Evolutionary conservation across 2,113 vertebrate genomes (phyloP).

Genomic region (Ochotona curzoniae): DNA sequence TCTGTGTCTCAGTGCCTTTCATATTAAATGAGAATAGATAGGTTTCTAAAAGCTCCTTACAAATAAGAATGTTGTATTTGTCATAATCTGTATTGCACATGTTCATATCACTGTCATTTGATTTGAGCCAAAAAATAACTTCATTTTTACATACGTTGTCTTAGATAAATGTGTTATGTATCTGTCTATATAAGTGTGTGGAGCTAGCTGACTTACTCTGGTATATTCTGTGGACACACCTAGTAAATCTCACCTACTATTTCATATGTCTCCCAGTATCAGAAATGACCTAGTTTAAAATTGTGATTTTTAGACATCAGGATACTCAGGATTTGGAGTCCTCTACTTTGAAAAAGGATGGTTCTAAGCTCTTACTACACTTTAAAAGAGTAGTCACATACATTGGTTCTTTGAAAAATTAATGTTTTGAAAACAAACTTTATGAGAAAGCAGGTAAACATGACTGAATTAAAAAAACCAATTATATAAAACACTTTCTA

Average conservation of each 20-base stretch:
- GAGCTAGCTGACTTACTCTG: background rate
- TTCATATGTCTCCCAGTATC: background rate
- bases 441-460: background rate
- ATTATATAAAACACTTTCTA: background rate
- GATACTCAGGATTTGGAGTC: background rate
- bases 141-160: constrained; percentile 13
- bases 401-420: background rate
- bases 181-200: background rate
- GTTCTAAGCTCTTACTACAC: background rate
- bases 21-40: background rate
- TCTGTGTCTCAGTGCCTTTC: no score
- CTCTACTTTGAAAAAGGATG: background rate
- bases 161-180: background rate
- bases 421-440: background rate
- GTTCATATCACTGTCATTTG: constrained; percentile 3
- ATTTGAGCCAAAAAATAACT: background rate
- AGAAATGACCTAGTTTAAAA: background rate
- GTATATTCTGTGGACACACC: background rate
- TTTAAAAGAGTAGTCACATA: background rate
- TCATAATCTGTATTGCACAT: background rate
- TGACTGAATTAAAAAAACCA: background rate
- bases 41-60: background rate
- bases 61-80: background rate
- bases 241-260: background rate
- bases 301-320: background rate